Percentiles rank a stretch among this genome's conserved stretches.
Evolutionary conservation across 2,797 vertebrate genomes (phyloP).

Genomic region (Lates japonicus): DNA sequence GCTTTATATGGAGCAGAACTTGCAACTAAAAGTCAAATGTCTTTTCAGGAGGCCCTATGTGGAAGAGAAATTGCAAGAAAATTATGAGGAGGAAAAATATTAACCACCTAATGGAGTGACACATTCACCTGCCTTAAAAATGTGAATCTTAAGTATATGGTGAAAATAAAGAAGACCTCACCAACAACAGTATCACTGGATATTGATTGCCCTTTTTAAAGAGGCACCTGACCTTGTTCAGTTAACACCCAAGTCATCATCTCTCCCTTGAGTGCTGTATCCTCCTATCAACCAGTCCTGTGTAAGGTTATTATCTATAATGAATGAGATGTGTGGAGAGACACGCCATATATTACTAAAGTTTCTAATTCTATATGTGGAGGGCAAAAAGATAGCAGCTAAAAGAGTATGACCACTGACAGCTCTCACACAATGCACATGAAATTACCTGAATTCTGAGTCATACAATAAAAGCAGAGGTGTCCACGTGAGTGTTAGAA

Average conservation of each 20-base stretch:
- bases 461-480: constrained; percentile 22
- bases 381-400: neutral
- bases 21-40: neutral
- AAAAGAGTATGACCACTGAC: neutral
- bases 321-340: constrained; percentile 60
- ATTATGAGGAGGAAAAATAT: neutral
- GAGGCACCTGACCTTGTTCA: constrained; percentile 36
- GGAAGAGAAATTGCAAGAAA: neutral
- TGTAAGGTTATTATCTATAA: constrained; percentile 69
- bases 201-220: constrained; percentile 17
- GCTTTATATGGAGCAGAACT: too few species aligned
- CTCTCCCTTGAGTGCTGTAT: constrained; percentile 8
- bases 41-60: neutral
- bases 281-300: constrained; percentile 38
- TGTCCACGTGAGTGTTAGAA: neutral
- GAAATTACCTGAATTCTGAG: constrained; percentile 3
- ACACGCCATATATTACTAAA: constrained; percentile 58
- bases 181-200: neutral
- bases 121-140: neutral
- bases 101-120: neutral
- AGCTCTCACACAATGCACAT: neutral
- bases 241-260: constrained; percentile 46
- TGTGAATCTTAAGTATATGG: neutral
- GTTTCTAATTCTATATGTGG: constrained; percentile 15
- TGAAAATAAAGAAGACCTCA: neutral